Evolutionary conservation across 1,140 invertebrate genomes (phyloP).

Genomic region (Tribolium castaneum): DNA sequence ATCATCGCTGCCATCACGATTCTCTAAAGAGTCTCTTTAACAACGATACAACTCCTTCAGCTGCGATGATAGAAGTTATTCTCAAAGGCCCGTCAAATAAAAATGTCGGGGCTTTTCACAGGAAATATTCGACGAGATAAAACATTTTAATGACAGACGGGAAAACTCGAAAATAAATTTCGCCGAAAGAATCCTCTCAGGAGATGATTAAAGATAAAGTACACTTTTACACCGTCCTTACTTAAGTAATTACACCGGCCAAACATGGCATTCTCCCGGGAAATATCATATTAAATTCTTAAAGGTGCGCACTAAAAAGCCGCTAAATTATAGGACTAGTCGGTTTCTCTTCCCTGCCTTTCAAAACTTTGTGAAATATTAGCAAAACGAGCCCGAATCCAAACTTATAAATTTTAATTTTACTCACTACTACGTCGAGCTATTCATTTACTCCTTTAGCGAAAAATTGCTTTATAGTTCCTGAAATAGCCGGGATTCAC

Average conservation of each 20-base stretch:
- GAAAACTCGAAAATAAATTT: constrained; percentile 15
- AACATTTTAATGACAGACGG: background rate
- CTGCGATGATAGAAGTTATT: constrained; percentile 13
- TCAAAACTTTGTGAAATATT: constrained; percentile 19
- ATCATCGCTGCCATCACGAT: constrained; percentile 6
- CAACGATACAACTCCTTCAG: constrained; percentile 27
- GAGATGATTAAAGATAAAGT: constrained; percentile 8
- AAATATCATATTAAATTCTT: background rate
- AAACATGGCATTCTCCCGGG: background rate
- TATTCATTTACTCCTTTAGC: too few species aligned
- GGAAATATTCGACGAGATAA: constrained; percentile 1
- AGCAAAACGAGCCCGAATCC: background rate
- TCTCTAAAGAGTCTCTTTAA: constrained; percentile 26
- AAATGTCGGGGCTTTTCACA: background rate
- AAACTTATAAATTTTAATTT: constrained; percentile 26
- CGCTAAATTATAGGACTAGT: background rate
- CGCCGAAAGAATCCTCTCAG: background rate
- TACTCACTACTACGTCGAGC: background rate
- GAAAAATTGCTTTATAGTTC: too few species aligned
- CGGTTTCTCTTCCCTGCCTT: background rate
- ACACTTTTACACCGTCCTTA: background rate
- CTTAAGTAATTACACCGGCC: constrained; percentile 4
- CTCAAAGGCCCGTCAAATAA: constrained; percentile 15
- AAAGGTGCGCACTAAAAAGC: background rate
- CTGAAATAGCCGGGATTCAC: too few species aligned